Evolutionary conservation across 2,113 vertebrate species (phyloP).

Genomic region (Serilophus lunatus): DNA sequence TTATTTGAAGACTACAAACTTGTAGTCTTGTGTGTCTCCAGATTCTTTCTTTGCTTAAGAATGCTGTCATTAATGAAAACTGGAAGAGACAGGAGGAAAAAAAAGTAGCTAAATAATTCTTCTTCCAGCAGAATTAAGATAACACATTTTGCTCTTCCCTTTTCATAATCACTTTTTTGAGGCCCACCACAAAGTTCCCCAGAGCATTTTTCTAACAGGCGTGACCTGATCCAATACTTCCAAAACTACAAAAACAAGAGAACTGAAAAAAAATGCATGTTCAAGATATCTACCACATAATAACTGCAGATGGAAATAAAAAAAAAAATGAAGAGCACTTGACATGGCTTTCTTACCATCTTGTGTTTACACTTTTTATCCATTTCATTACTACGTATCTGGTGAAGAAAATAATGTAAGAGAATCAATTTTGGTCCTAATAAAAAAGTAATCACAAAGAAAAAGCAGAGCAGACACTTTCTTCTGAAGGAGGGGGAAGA

Average conservation of each 20-base stretch:
- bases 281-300: background rate
- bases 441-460: background rate
- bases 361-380: background rate
- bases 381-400: background rate
- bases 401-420: background rate
- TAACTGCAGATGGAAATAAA: background rate
- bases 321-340: background rate
- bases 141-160: background rate
- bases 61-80: background rate
- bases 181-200: background rate
- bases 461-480: background rate
- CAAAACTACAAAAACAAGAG: background rate
- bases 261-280: rapidly evolving
- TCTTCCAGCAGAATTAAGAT: background rate
- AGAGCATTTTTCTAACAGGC: background rate
- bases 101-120: background rate
- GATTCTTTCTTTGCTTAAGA: background rate
- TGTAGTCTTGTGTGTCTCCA: background rate
- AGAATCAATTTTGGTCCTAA: background rate
- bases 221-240: background rate
- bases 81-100: background rate
- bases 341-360: background rate
- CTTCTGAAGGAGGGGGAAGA: background rate
- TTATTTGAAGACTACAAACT: background rate
- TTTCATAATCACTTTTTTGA: background rate